Conservation (phyloP, 2,113 vertebrate species). For the Clinocottus analis region DNA sequence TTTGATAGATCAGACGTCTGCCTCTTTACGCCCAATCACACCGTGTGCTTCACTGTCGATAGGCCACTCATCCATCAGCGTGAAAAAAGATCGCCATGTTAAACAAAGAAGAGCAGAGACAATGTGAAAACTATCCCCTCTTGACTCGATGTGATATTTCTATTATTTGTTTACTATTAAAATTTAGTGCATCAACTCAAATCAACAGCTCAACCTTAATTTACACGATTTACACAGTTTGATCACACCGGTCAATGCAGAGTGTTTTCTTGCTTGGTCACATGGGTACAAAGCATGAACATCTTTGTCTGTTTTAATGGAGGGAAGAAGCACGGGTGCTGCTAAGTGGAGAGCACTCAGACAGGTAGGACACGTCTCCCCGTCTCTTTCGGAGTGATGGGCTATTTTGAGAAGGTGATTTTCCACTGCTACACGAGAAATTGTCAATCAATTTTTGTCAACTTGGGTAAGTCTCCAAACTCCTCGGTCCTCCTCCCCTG, state of each 20-base stretch:
- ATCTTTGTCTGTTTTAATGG: constrained; percentile 9
- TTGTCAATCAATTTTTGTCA: constrained; percentile 72
- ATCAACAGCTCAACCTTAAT: constrained; percentile 19
- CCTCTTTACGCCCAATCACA: constrained; percentile 16
- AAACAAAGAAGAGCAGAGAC: constrained; percentile 17
- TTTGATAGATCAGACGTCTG: not conserved
- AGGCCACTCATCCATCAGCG: constrained; percentile 38
- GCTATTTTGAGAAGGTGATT: constrained; percentile 58
- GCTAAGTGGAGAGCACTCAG: not conserved
- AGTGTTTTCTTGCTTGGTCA: constrained; percentile 11
- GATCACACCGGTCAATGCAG: constrained; percentile 14
- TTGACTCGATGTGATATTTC: constrained; percentile 21
- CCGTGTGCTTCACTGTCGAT: constrained; percentile 12
- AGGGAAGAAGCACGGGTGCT: not conserved
- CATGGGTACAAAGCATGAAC: constrained; percentile 4
- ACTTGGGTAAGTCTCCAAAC: constrained; percentile 52
- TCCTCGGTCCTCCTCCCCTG: constrained; percentile 49
- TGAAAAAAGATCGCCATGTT: constrained; percentile 11
- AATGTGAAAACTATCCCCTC: constrained; percentile 13
- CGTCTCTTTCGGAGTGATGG: constrained; percentile 26
- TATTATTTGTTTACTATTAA: constrained; percentile 27
- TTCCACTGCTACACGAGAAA: constrained; percentile 62
- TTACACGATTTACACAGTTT: constrained; percentile 53
- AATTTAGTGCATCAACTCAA: constrained; percentile 29
- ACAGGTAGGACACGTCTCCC: constrained; percentile 29